These are phyloP conservation scores for Carollia perspicillata DNA, from an alignment of 2,113 vertebrate species.

Conservation along the genomic window DNA sequence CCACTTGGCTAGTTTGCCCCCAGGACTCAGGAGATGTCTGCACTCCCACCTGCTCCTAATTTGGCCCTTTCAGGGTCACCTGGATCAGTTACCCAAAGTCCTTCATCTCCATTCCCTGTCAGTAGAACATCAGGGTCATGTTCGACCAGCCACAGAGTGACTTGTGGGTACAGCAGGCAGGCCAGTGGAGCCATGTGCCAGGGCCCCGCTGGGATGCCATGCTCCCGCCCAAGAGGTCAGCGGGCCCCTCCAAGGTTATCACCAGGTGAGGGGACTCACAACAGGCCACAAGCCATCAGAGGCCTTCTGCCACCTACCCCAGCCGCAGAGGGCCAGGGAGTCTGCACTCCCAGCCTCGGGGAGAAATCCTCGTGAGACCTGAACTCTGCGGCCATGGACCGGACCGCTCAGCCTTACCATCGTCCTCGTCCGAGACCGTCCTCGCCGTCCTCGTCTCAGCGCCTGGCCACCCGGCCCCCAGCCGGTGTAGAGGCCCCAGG, in stretches of 20 bases:
- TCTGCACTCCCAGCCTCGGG: neutral
- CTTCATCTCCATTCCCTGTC: neutral
- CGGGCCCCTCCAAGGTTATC: neutral
- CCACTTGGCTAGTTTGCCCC: neutral
- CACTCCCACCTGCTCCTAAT: neutral
- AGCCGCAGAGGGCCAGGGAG: conserved; percentile 6
- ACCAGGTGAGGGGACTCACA: conserved; percentile 45
- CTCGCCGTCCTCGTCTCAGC: conserved; percentile 29
- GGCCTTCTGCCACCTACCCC: conserved; percentile 59
- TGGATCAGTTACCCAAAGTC: conserved; percentile 36
- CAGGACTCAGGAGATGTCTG: neutral
- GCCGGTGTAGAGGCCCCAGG: neutral
- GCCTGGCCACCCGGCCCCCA: neutral
- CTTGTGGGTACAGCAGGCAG: neutral
- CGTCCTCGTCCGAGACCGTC: conserved; percentile 54
- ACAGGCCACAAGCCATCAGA: conserved; percentile 61
- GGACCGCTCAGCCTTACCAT: conserved; percentile 56
- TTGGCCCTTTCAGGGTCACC: neutral
- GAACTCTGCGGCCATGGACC: neutral
- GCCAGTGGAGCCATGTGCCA: neutral
- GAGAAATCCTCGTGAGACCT: neutral
- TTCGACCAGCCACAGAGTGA: neutral
- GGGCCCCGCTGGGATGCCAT: neutral
- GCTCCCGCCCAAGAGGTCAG: neutral
- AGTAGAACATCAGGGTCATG: neutral